Evolutionary conservation across 2,888 invertebrate genomes (phyloP), one percentile per base, ranked within the genome.

Genomic region (Sinohyriopsis cumingii): DNA sequence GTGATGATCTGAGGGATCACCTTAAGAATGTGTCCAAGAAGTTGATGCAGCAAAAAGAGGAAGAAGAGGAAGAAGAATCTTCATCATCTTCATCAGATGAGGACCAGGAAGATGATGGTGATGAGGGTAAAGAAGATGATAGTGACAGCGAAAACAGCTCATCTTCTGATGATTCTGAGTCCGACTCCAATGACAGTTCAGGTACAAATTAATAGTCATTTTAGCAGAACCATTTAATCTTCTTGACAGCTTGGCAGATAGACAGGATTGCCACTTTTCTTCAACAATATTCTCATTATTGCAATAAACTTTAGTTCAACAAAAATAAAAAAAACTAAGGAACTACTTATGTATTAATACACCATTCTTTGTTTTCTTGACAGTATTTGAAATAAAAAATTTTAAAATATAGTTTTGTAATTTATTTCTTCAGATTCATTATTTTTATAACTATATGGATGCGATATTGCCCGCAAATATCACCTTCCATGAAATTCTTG

Each of bases 1-100:
- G 92, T 0, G 97, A 97, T 91, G 97, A 96, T 84, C 91, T 97
- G 59, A 91, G 97, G 71, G 96, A 96, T 84, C 96, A 96, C 91
- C 91, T 97, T 77, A 96, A 96, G 87, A 93, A 93, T 80, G 93
- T 94, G 89, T 94, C 95, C 0, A 90, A 90, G 77, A 81, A 81
- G 75, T 70, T 83, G 65, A 80, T 81, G 78, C 81, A 82, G 68
- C 82, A 83, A 69, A 81, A 84, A 64, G 81, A 81, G 63, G 80
- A 82, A 56, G 79, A 81, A 56, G 71, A 70, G 25, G 75, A 70
- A 5, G 71, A 63, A n/a, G 60, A 61, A 6, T 62, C 59, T 12
- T 45, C 45, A 15, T 45, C 45, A 45, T 45, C 45, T 45, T 45
- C 45, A 45, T 45, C 45, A 45, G 45, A 61, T 12, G 60, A 69